These are phyloP conservation scores for Falco columbarius DNA, from an alignment of 2,797 vertebrate genomes.

Conservation along the genomic window DNA sequence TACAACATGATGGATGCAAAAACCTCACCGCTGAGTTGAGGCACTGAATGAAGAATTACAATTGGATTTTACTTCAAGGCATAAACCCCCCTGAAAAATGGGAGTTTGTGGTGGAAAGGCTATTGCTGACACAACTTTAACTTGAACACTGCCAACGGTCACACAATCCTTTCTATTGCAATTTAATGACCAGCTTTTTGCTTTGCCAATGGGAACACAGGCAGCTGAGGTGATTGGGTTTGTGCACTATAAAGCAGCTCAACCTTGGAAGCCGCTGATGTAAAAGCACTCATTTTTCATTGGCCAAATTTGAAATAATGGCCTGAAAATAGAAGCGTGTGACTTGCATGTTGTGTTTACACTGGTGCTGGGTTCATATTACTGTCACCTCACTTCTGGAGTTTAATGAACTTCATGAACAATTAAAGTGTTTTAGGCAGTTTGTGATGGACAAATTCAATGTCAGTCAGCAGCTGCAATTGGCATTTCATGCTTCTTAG, in stretches of 20 bases:
- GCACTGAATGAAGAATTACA: conserved; percentile 22
- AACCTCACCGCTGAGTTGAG: neutral
- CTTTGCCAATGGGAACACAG: conserved; percentile 32
- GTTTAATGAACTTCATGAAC: conserved; percentile 36
- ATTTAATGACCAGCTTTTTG: conserved; percentile 44
- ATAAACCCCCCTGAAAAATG: conserved; percentile 44
- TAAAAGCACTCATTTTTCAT: conserved; percentile 43
- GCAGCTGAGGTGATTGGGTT: conserved; percentile 45
- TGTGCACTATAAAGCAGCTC: conserved; percentile 38
- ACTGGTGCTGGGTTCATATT: neutral
- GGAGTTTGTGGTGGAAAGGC: conserved; percentile 39
- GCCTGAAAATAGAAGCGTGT: conserved; percentile 39
- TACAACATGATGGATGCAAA: conserved; percentile 21
- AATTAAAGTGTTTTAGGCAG: conserved; percentile 14
- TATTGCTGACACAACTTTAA: conserved; percentile 62
- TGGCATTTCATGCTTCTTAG: neutral
- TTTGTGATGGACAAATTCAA: neutral
- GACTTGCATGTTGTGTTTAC: conserved; percentile 34
- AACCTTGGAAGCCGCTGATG: conserved; percentile 4
- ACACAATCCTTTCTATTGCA: conserved; percentile 53
- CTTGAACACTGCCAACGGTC: conserved; percentile 40
- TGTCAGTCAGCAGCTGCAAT: conserved; percentile 6
- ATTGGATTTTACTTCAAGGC: conserved; percentile 37
- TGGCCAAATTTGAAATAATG: conserved; percentile 57
- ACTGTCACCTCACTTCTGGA: neutral